Conservation (phyloP, 64 coral and sea anemone species). For the Platygyra sinensis region DNA sequence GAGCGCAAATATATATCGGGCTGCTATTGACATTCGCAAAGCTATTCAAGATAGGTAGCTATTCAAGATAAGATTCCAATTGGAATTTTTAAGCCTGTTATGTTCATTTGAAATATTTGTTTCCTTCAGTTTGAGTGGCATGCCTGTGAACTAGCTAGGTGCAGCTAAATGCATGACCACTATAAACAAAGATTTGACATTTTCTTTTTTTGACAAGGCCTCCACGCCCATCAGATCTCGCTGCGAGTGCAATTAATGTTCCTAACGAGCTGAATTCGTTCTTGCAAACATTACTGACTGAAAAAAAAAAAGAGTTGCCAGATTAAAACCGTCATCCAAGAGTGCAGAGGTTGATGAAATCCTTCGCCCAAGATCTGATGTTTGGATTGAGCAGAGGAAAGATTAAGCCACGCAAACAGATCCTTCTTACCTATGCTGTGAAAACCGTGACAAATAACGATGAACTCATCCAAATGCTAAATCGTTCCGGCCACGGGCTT, state of each 20-base stretch:
- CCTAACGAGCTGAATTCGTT: conserved; percentile 25
- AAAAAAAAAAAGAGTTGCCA: not conserved
- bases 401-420: conserved; percentile 51
- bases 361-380: conserved; percentile 25
- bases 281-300: conserved; percentile 24
- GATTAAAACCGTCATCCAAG: not conserved
- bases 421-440: conserved; percentile 62
- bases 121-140: no score
- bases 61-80: no score
- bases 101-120: no score
- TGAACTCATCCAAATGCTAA: conserved; percentile 45
- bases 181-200: no score
- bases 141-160: no score
- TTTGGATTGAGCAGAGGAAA: conserved; percentile 24
- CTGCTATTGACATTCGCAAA: conserved; percentile 41
- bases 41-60: conserved; percentile 13
- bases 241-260: conserved; percentile 7
- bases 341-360: conserved; percentile 29
- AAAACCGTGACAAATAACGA: conserved; percentile 65
- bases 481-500: conserved; percentile 39
- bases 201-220: conserved; percentile 34
- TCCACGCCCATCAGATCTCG: conserved; percentile 26
- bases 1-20: conserved; percentile 7
- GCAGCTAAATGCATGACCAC: no score
- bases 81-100: no score